These are phyloP conservation scores for Dendrolimus kikuchii DNA, from an alignment of 1,140 invertebrate species.

Conservation along the genomic window DNA sequence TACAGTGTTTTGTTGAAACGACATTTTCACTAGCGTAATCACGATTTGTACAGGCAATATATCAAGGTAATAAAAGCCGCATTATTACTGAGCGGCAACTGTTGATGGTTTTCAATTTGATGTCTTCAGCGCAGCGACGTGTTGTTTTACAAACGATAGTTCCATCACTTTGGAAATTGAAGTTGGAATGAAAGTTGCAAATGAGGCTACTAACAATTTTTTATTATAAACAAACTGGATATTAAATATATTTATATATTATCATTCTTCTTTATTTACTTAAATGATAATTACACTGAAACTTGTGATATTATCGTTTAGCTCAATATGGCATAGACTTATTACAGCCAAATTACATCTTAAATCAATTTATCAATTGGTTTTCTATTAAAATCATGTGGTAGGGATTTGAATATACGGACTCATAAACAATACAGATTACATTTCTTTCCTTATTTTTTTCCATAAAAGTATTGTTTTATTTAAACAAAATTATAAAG, in stretches of 20 bases:
- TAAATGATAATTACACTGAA: not conserved
- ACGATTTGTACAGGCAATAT: constrained; percentile 62
- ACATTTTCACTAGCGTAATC: constrained; percentile 69
- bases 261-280: not conserved
- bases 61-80: constrained; percentile 60
- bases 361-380: too few species aligned
- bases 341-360: too few species aligned
- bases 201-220: constrained; percentile 2
- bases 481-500: too few species aligned
- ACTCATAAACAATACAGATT: too few species aligned
- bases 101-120: constrained; percentile 67
- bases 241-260: not conserved
- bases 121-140: constrained; percentile 46
- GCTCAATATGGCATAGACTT: too few species aligned
- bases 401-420: too few species aligned
- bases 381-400: too few species aligned
- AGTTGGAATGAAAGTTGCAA: constrained; percentile 9
- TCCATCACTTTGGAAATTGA: constrained; percentile 11
- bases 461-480: too few species aligned
- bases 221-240: not conserved
- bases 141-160: constrained; percentile 39
- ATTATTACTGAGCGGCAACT: constrained; percentile 46
- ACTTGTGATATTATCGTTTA: too few species aligned
- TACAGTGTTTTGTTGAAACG: constrained; percentile 68
- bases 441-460: too few species aligned